phyloP scores from a whole-genome alignment of 2,113 vertebrate genomes.

The Cololabis saira region DNA sequence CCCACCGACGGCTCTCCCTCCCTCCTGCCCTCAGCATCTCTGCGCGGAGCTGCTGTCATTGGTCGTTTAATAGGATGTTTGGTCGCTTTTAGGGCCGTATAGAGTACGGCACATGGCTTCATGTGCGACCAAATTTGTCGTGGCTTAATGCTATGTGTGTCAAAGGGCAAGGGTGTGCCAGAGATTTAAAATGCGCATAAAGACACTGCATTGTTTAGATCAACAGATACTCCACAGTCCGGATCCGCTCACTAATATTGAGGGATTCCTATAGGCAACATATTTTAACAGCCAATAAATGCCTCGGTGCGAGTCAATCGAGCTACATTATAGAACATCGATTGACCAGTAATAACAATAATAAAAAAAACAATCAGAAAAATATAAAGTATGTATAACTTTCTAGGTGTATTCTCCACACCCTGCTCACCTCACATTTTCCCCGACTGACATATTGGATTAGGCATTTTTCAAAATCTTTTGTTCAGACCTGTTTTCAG shows the following conservation, averaged over 20 bases:
- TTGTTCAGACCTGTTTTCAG: too few species aligned
- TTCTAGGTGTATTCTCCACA: too few species aligned
- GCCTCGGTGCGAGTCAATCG: too few species aligned
- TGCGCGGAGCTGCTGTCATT: conserved; percentile 46
- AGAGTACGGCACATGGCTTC: conserved; percentile 42
- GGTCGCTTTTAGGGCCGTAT: conserved; percentile 41
- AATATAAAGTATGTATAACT: too few species aligned
- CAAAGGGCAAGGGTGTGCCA: conserved; percentile 51
- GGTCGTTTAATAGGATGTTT: conserved; percentile 47
- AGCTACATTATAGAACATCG: too few species aligned
- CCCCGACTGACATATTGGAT: too few species aligned
- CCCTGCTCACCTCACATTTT: too few species aligned
- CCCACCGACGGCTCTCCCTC: conserved; percentile 55
- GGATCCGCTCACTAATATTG: neutral
- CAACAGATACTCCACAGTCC: conserved; percentile 29
- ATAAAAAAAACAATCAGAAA: too few species aligned
- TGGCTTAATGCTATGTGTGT: conserved; percentile 57
- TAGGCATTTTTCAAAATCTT: too few species aligned
- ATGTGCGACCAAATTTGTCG: conserved; percentile 42
- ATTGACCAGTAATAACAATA: too few species aligned
- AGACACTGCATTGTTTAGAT: conserved; percentile 43
- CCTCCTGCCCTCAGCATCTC: conserved; percentile 49
- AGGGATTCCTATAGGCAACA: too few species aligned
- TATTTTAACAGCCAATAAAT: too few species aligned
- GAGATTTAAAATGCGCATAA: conserved; percentile 47